These are phyloP conservation scores for Sinotaia quadrata DNA, from an alignment of 2,888 invertebrate species.

Conservation along the genomic window DNA sequence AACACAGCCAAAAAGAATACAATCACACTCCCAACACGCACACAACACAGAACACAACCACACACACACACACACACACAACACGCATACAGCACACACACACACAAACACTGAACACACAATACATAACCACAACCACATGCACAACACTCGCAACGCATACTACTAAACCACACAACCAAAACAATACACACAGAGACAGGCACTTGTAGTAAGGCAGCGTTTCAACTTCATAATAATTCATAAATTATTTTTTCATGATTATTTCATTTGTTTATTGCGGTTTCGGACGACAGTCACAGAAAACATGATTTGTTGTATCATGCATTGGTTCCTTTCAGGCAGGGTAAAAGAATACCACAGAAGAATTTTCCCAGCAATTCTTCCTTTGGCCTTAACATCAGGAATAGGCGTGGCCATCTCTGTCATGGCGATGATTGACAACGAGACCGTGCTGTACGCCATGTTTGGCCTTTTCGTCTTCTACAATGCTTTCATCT, in stretches of 20 bases:
- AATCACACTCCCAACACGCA: too few species aligned
- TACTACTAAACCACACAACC: too few species aligned
- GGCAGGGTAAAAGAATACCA: neutral
- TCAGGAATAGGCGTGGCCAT: conserved; percentile 20
- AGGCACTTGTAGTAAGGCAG: neutral
- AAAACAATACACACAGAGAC: neutral
- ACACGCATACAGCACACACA: neutral
- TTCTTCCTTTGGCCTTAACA: conserved; percentile 22
- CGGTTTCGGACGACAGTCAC: too few species aligned
- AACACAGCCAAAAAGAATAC: too few species aligned
- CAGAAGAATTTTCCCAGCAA: conserved; percentile 6
- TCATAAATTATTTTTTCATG: too few species aligned
- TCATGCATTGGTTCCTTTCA: neutral
- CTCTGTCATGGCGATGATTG: conserved; percentile 5
- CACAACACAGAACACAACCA: neutral
- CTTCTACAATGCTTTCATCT: conserved; percentile 23
- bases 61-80: neutral
- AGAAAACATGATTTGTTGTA: too few species aligned
- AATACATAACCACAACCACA: too few species aligned
- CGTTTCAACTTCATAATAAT: too few species aligned
- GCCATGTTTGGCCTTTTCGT: conserved; percentile 19
- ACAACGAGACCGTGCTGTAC: conserved; percentile 17
- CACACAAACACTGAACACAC: too few species aligned
- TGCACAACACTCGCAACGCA: too few species aligned
- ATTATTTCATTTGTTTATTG: too few species aligned